Base-by-base conservation (phyloP, 2,888 invertebrate species). In the Pyrochroa serraticornis region DNA sequence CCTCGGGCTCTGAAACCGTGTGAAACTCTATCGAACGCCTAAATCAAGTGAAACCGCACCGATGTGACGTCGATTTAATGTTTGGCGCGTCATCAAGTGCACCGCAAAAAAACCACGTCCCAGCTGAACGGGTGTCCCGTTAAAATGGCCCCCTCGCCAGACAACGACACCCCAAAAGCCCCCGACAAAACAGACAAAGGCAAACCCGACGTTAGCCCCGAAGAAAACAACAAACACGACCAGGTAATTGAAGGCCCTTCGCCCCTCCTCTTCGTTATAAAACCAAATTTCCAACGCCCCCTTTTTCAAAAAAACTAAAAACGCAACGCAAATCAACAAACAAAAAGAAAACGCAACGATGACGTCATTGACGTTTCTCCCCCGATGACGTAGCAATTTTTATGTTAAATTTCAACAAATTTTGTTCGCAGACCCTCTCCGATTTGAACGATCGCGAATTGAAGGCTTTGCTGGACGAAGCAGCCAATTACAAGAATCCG, bases 401-500 rank as follows among this genome's bases (percentile, higher is more conserved):
- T 53, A 60, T 58, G 60, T 60, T 63, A 53, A n/a, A n/a, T n/a
- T n/a, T n/a, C n/a, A n/a, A n/a, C n/a, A n/a, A n/a, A n/a, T n/a
- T n/a, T n/a, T 60, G 62, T 41, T 69, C 70, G 9, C 66, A 74
- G 75, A 69, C 69, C 3, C 41, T 75, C 51, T 69, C 74, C 65
- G 84, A 86, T 68, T 81, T 91, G 75, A 90, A 92, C 79, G 92
- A 93, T 75, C 85, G 85, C 55, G 87, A 89, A 77, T 82, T 93
- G 63, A 87, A 88, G 70, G 89, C 89, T 56, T 82, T 93, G 64
- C 82, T 93, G 70, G 91, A 93, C 77, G 93, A 93, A 82, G 92
- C 92, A 66, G 87, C 91, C 75, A 88, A 87, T 65, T 93, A 93
- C 81, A 92, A 91, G 79, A 87, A 87, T 77, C 92, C 92, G 53